Percentiles rank a stretch among this genome's conserved stretches.
Evolutionary conservation across 2,888 invertebrate genomes (phyloP).

Genomic region (Zootermopsis nevadensis): DNA sequence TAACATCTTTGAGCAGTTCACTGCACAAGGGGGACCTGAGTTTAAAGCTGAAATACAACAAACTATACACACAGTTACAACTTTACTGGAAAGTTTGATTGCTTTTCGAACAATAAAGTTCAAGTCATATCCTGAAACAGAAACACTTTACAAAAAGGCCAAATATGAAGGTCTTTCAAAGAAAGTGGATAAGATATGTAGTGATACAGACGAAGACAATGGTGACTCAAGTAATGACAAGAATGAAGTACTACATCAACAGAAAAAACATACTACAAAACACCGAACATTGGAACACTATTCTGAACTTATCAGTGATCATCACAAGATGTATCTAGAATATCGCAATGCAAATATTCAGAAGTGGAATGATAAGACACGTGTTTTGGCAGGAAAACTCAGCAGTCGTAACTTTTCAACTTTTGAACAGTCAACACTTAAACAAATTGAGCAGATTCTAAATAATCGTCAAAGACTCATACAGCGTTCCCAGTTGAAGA

Average conservation of each 20-base stretch:
- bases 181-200: slow-evolving; percentile 57
- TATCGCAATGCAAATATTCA: slow-evolving; percentile 86
- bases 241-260: slow-evolving; percentile 49
- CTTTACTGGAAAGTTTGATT: slow-evolving; percentile 68
- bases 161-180: slow-evolving; percentile 69
- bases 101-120: slow-evolving; percentile 60
- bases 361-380: slow-evolving; percentile 96
- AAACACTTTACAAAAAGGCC: slow-evolving; percentile 61
- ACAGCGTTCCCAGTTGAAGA: slow-evolving; percentile 81
- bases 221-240: slow-evolving; percentile 45
- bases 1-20: slow-evolving; percentile 66
- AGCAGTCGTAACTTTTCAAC: slow-evolving; percentile 72
- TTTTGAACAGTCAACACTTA: slow-evolving; percentile 67
- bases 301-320: slow-evolving; percentile 67
- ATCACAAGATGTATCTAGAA: slow-evolving; percentile 71
- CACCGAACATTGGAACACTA: slow-evolving; percentile 69
- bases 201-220: slow-evolving; percentile 56
- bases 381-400: slow-evolving; percentile 73
- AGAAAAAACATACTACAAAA: slow-evolving; percentile 62
- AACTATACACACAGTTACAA: slow-evolving; percentile 68
- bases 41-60: slow-evolving; percentile 67
- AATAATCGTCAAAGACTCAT: slow-evolving; percentile 81
- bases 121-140: slow-evolving; percentile 72
- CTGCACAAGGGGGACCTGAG: slow-evolving; percentile 62
- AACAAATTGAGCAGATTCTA: slow-evolving; percentile 88